Evolutionary conservation across 2,888 invertebrate genomes (phyloP).

Genomic region (Eurytoma californica): DNA sequence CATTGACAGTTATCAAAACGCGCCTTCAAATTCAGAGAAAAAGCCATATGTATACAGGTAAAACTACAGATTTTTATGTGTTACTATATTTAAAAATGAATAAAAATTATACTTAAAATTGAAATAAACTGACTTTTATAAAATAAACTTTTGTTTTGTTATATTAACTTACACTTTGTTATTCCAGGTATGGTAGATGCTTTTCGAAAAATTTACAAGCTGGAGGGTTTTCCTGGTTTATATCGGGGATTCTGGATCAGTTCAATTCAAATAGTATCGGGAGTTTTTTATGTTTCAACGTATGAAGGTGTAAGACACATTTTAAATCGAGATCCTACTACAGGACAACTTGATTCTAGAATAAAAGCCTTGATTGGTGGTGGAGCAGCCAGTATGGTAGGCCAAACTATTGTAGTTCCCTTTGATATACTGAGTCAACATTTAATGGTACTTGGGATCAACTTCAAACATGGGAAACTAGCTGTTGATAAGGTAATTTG

Average conservation of each 20-base stretch:
- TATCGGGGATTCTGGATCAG: conserved; percentile 98
- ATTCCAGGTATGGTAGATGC: conserved; percentile 87
- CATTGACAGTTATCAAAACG: conserved; percentile 95
- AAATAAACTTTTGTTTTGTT: too few relatives aligned
- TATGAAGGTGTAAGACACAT: conserved; percentile 93
- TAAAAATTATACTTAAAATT: too few relatives aligned
- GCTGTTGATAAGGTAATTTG: conserved; percentile 67
- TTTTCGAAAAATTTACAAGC: conserved; percentile 87
- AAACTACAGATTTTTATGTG: background rate
- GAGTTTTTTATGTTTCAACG: conserved; percentile 94
- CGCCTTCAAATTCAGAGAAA: conserved; percentile 92
- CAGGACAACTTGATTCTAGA: conserved; percentile 79
- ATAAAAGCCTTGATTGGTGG: conserved; percentile 91
- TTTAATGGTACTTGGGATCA: conserved; percentile 92
- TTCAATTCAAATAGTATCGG: conserved; percentile 89
- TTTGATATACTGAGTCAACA: conserved; percentile 98
- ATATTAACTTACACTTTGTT: background rate
- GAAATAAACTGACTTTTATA: too few relatives aligned
- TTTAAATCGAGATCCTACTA: conserved; percentile 78
- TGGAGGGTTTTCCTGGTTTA: conserved; percentile 90
- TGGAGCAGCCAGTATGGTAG: conserved; percentile 92
- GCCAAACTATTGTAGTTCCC: conserved; percentile 96
- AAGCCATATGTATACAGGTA: conserved; percentile 88
- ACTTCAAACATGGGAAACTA: conserved; percentile 68
- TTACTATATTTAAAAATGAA: too few relatives aligned